Evolutionary conservation across 2,888 invertebrate species (phyloP), one percentile per base, ranked within the genome.

Genomic region (Chalcosyrphus nemorum): DNA sequence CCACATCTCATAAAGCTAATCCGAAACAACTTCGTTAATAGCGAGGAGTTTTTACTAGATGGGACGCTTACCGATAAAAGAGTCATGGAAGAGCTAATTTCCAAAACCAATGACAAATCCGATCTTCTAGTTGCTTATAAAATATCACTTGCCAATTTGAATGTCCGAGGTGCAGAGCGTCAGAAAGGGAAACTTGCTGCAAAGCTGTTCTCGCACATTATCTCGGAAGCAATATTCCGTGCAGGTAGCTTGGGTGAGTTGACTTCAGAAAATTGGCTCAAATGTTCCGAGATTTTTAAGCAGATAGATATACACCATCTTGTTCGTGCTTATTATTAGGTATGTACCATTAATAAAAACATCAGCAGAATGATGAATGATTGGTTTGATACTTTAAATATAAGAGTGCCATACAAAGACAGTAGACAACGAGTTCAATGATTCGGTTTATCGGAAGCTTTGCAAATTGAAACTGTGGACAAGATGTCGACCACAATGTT

Each of bases 221-320:
- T 35, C 24, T 24, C 24, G 24, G 3, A 24, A 24, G 24, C 24
- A 24, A 24, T 87, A 52, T 61, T 19, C 1, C 19, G 87, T 35
- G 86, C 81, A 74, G 82, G 86, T 13, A 75, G 43, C 3, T 29
- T 82, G 45, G 86, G 86, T 2, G 7, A 38, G 2, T 27, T 61
- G 7, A 45, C 13, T 13, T 29, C 29, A 2, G n/a, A 45, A 32
- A n/a, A 7, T 19, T 45, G 43, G 43, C 9, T 47, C 0, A 47
- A 63, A 11, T 63, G 45, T 11, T 29, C 29, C 7, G 29, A 29
- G 7, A 7, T 29, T 29, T 29, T 29, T 29, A 29, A 29, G 7
- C 29, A 29, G 29, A 7, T 29, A 6, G 4, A 24, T 24, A 24
- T 24, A 24, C 24, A 24, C 2, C 24, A 29, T 29, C 7, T 29